phyloP scores from a whole-genome alignment of 2,888 invertebrate genomes.

The Seira ritae region DNA sequence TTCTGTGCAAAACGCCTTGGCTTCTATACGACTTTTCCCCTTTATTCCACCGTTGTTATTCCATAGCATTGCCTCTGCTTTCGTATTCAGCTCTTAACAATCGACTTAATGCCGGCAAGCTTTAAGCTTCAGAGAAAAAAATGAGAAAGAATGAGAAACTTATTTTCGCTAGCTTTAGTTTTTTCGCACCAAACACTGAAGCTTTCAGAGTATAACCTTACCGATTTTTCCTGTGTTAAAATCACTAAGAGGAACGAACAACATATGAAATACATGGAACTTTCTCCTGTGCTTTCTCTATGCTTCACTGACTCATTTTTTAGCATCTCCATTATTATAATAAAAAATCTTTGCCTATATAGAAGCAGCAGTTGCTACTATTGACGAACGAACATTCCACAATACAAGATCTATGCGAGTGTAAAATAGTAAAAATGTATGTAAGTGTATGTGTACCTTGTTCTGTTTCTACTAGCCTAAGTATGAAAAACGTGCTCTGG shows the following conservation, averaged over 20 bases:
- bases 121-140: background rate
- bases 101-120: constrained; percentile 28
- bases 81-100: constrained; percentile 25
- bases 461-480: background rate
- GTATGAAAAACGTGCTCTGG: background rate
- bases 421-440: background rate
- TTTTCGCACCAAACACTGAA: background rate
- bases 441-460: constrained; percentile 20
- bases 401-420: background rate
- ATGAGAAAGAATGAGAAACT: background rate
- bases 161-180: background rate
- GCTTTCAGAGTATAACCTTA: background rate
- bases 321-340: constrained; percentile 11
- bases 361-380: background rate
- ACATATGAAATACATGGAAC: constrained; percentile 6
- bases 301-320: constrained; percentile 14
- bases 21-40: background rate
- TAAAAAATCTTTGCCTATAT: constrained; percentile 15
- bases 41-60: background rate
- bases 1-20: background rate
- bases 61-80: background rate
- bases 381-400: constrained; percentile 1
- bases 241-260: background rate
- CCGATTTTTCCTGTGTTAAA: background rate
- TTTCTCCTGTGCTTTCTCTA: constrained; percentile 1